Evolutionary conservation across 2,888 invertebrate species (phyloP).

Genomic region (Tanypteryx hageni): DNA sequence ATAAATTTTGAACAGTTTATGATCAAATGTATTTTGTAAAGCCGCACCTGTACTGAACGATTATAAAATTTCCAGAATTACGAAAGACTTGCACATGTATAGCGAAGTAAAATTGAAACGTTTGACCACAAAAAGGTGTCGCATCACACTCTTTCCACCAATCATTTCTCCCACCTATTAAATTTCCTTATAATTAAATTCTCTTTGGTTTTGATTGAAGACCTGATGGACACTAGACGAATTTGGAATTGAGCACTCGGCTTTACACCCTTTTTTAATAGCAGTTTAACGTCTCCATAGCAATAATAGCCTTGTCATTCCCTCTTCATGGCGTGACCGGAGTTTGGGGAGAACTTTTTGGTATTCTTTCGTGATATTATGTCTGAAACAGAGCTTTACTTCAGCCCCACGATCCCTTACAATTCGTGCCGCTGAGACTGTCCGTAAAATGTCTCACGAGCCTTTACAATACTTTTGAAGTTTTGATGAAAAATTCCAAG

Average conservation of each 20-base stretch:
- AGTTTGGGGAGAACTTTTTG: neutral
- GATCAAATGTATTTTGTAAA: too few species aligned
- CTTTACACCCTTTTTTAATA: neutral
- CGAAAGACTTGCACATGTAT: too few species aligned
- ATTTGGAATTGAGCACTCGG: neutral
- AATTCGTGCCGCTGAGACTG: neutral
- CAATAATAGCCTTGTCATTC: conserved; percentile 9
- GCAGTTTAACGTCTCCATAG: neutral
- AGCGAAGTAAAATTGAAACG: too few species aligned
- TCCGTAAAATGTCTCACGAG: neutral
- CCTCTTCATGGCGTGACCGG: neutral
- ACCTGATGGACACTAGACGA: neutral
- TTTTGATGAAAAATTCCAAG: neutral
- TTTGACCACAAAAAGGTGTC: too few species aligned
- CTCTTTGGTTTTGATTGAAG: neutral
- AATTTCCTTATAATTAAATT: neutral
- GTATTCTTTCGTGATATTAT: neutral
- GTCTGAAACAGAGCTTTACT: neutral
- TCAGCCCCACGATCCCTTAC: neutral
- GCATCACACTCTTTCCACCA: too few species aligned
- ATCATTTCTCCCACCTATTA: neutral
- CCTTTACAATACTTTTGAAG: neutral
- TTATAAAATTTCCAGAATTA: too few species aligned
- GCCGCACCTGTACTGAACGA: too few species aligned
- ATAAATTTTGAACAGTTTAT: too few species aligned